Conservation (phyloP, 1,140 invertebrate genomes). For the Parapsyche elsis region DNA sequence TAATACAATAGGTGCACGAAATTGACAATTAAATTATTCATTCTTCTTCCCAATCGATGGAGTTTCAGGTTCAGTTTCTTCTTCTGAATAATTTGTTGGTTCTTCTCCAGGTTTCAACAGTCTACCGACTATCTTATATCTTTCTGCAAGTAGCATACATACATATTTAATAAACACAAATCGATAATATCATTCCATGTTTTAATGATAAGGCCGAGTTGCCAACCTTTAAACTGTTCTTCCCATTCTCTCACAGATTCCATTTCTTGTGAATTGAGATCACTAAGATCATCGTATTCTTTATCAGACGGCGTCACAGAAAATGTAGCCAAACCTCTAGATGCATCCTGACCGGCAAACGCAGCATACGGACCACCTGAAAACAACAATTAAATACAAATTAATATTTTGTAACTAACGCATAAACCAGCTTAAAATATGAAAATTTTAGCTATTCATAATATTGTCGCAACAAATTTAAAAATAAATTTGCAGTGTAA, state of each 20-base stretch:
- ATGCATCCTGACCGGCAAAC: conserved; percentile 96
- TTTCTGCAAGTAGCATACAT: conserved; percentile 76
- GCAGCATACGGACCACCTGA: conserved; percentile 91
- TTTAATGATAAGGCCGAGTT: not conserved
- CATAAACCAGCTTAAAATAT: no score
- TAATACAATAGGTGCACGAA: conserved; percentile 31
- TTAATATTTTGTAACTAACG: no score
- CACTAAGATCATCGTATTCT: conserved; percentile 95
- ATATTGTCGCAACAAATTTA: no score
- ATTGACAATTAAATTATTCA: conserved; percentile 38
- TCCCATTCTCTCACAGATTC: conserved; percentile 95
- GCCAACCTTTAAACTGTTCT: conserved; percentile 92
- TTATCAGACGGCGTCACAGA: conserved; percentile 83
- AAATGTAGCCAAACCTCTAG: conserved; percentile 93
- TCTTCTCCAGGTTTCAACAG: conserved; percentile 92
- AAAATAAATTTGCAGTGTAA: no score
- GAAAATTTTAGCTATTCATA: no score
- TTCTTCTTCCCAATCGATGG: conserved; percentile 47
- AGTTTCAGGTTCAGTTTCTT: conserved; percentile 76
- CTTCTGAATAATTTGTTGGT: conserved; percentile 92
- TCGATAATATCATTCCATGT: not conserved
- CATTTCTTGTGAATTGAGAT: conserved; percentile 88
- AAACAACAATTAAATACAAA: conserved; percentile 52
- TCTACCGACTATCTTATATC: conserved; percentile 93
- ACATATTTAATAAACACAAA: not conserved